Evolutionary conservation across 30 jellyfish, hydroid and myxozoan species (phyloP), one percentile per base, ranked within the genome.

Genomic region (Hydractinia symbiolongicarpus): DNA sequence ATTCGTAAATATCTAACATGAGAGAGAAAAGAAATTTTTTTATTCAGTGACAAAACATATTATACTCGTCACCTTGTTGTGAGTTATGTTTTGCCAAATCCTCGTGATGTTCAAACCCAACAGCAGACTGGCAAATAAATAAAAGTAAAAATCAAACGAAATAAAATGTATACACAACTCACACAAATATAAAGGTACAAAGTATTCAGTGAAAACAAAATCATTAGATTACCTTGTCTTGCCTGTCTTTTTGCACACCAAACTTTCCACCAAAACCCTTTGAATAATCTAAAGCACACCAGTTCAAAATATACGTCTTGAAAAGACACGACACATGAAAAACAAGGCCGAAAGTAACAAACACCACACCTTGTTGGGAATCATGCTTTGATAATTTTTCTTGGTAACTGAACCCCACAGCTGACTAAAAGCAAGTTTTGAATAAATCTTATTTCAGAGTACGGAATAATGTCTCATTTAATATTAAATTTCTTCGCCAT

Each of bases 361-460:
- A 64, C 40, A 6, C 44, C n/a, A 83, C 5, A 86, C 95, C 95
- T 79, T 86, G 81, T 60, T 86, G 95, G 6, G 95, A 86, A 7
- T 83, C 95, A 71, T 86, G 95, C 64, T 86, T 79, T 53, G 86
- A n/a, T 16, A 86, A 90, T 55, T 86, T 77, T 64, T 86, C 95
- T 56, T 77, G 90, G 73, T 86, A 86, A 17, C 81, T 90, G 50
- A 53, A 88, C 40, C 96, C 95, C 67, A 84, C 95, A 53, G 96
- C 96, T 53, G 95, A 66, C 96, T 88, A 54, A 53, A 68, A 78
- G 30, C 4, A 7, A 10, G 50, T 8, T 30, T 30, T 2, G 44
- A 30, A 30, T 0, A 60, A 60, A 1, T 1, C 70, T 60, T 60
- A 60, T 60, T 60, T 60, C 70, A 13, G 70, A 60, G n/a, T 15